Conservation (phyloP, 2,888 invertebrate species). For the Gastrophysa polygoni region DNA sequence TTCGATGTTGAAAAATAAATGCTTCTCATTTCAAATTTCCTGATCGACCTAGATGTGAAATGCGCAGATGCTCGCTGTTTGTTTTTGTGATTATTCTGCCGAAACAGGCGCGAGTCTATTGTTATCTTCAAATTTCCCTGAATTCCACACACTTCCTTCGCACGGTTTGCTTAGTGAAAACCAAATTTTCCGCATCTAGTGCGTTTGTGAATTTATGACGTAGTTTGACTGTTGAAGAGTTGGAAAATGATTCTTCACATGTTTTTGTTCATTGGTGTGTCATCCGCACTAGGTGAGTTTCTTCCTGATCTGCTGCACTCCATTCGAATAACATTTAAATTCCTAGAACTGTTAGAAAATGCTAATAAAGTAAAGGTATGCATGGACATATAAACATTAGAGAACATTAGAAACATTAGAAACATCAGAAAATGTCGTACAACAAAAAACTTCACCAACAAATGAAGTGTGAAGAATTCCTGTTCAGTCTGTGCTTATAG, state of each 20-base stretch:
- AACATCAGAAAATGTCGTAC: too few species aligned
- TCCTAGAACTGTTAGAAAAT: too few species aligned
- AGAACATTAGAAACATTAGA: too few species aligned
- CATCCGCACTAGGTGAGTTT: constrained; percentile 28
- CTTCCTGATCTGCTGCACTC: too few species aligned
- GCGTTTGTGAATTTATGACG: background rate
- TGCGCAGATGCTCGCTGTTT: constrained; percentile 19
- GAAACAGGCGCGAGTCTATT: constrained; percentile 6
- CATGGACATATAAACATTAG: too few species aligned
- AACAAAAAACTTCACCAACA: too few species aligned
- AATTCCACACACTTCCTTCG: constrained; percentile 20
- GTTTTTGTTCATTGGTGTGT: constrained; percentile 20
- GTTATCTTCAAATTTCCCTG: constrained; percentile 28
- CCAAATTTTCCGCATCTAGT: background rate
- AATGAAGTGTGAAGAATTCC: too few species aligned
- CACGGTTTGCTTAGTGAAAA: background rate
- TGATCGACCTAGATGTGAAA: background rate
- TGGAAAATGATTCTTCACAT: constrained; percentile 15
- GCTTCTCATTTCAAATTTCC: background rate
- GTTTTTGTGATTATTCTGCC: constrained; percentile 10
- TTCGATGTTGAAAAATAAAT: too few species aligned
- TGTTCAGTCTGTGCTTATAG: too few species aligned
- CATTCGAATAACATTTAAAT: too few species aligned
- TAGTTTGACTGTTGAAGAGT: too few species aligned
- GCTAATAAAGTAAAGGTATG: too few species aligned